Percentiles rank a stretch among this genome's conserved stretches.
phyloP scores from a whole-genome alignment of 2,888 invertebrate species.

The Oscheius onirici region DNA sequence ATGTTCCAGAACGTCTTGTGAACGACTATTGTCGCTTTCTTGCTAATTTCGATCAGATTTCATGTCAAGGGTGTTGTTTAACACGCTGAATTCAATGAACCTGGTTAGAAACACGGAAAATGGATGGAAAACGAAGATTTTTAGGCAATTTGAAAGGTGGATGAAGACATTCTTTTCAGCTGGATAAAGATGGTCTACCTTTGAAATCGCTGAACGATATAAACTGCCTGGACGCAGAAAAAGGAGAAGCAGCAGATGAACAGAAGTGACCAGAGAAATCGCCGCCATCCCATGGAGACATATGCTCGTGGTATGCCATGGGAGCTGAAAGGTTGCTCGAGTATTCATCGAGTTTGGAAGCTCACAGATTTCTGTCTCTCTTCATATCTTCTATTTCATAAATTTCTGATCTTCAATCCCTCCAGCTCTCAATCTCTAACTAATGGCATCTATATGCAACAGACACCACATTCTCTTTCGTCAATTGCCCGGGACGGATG shows the following conservation, averaged over 20 bases:
- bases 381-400: neutral
- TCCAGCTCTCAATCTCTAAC: neutral
- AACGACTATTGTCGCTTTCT: too few species aligned
- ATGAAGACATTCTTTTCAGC: too few species aligned
- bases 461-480: neutral
- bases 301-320: constrained; percentile 70
- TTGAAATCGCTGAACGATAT: constrained; percentile 64
- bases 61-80: too few species aligned
- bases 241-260: constrained; percentile 63
- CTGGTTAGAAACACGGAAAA: too few species aligned
- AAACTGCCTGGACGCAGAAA: constrained; percentile 65
- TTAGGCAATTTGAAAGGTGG: too few species aligned
- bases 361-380: neutral
- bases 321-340: constrained; percentile 50
- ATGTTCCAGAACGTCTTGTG: too few species aligned
- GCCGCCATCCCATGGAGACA: constrained; percentile 53
- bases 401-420: neutral
- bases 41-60: too few species aligned
- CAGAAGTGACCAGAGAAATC: constrained; percentile 63
- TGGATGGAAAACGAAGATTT: too few species aligned
- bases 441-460: constrained; percentile 3
- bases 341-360: neutral
- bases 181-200: constrained; percentile 42
- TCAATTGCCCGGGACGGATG: constrained; percentile 21
- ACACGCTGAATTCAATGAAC: too few species aligned